Conservation (phyloP, 1,140 invertebrate species). For the Anastrepha ludens region DNA sequence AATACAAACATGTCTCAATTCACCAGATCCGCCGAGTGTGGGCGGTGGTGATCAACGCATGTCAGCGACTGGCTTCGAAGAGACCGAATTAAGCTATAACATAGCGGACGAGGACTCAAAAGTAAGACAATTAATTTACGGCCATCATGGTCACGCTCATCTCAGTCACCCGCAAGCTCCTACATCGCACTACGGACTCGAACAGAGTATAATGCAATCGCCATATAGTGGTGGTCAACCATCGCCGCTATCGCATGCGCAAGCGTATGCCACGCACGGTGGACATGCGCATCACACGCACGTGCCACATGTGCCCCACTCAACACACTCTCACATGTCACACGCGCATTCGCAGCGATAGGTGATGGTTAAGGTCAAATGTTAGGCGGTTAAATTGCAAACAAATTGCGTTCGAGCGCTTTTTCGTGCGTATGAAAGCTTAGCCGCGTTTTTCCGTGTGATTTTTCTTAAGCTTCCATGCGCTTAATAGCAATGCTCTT, state of each 20-base stretch:
- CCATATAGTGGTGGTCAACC: conserved; percentile 74
- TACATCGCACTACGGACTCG: conserved; percentile 71
- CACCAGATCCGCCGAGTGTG: conserved; percentile 90
- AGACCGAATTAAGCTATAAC: conserved; percentile 98
- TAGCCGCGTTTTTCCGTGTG: not conserved
- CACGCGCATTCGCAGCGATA: conserved; percentile 73
- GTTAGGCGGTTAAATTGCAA: not conserved
- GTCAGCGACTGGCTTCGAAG: conserved; percentile 98
- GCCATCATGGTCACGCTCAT: conserved; percentile 81
- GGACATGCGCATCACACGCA: conserved; percentile 71
- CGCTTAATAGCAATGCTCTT: not conserved
- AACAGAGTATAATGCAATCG: conserved; percentile 74
- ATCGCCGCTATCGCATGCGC: conserved; percentile 72
- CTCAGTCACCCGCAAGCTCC: conserved; percentile 72
- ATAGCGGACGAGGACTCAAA: conserved; percentile 95
- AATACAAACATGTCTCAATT: conserved; percentile 99
- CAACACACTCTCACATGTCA: conserved; percentile 73
- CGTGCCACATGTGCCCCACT: conserved; percentile 71
- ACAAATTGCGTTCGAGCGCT: not conserved
- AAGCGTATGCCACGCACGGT: conserved; percentile 67
- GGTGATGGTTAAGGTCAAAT: conserved; percentile 17
- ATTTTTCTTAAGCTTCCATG: not conserved
- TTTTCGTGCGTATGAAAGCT: not conserved
- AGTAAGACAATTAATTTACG: conserved; percentile 96
- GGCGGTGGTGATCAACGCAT: conserved; percentile 91